phyloP scores from a whole-genome alignment of 2,113 vertebrate species.

The Python bivittatus region DNA sequence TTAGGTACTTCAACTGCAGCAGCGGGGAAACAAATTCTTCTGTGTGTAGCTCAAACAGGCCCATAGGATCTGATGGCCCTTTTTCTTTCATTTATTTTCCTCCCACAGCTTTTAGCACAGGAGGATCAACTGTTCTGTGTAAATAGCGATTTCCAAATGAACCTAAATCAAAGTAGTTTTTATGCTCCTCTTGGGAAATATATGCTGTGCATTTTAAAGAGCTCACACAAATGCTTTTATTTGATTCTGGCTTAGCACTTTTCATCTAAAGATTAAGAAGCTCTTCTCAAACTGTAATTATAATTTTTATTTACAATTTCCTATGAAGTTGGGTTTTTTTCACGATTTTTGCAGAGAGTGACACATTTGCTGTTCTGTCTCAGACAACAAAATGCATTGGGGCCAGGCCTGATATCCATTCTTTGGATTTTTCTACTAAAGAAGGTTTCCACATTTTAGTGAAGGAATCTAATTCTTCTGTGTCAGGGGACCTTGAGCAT shows the following conservation, averaged over 20 bases:
- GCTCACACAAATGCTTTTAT: slow-evolving; percentile 24
- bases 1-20: neutral
- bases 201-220: slow-evolving; percentile 27
- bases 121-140: slow-evolving; percentile 26
- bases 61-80: neutral
- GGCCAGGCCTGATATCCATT: neutral
- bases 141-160: slow-evolving; percentile 37
- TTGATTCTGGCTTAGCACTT: slow-evolving; percentile 33
- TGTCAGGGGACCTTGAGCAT: too few species aligned
- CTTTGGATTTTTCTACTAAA: neutral
- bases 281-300: slow-evolving; percentile 36
- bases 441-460: neutral
- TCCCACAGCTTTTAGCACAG: slow-evolving; percentile 10
- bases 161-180: slow-evolving; percentile 33
- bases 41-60: neutral
- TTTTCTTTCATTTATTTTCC: slow-evolving; percentile 20
- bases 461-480: neutral
- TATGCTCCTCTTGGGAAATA: slow-evolving; percentile 23
- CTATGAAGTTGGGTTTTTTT: neutral
- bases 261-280: slow-evolving; percentile 29
- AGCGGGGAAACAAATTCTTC: neutral
- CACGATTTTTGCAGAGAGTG: neutral
- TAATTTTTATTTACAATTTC: slow-evolving; percentile 32
- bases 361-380: neutral
- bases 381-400: neutral